These are phyloP conservation scores for Girardinus metallicus DNA, from an alignment of 2,797 vertebrate species.

Conservation along the genomic window DNA sequence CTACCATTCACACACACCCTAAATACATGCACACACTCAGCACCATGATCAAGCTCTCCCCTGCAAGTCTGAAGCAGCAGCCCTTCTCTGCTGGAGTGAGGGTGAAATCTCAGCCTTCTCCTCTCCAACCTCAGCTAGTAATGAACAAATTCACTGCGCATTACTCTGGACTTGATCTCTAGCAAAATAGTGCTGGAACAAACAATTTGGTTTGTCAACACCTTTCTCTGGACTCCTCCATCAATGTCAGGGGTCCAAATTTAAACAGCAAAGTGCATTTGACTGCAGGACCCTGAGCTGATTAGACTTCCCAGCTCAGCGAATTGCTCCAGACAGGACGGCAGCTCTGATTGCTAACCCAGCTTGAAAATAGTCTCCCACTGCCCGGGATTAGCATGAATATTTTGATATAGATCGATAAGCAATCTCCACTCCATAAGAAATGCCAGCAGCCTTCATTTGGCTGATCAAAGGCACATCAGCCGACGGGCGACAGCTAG, in stretches of 20 bases:
- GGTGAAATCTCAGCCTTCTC: conserved; percentile 61
- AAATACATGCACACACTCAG: conserved; percentile 46
- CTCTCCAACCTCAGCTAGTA: conserved; percentile 79
- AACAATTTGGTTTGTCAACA: conserved; percentile 99
- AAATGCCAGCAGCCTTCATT: conserved; percentile 99
- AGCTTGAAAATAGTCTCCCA: conserved; percentile 96
- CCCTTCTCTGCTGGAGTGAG: conserved; percentile 47
- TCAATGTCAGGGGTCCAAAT: conserved; percentile 99
- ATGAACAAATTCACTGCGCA: conserved; percentile 99
- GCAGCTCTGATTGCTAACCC: conserved; percentile 99
- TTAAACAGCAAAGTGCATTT: conserved; percentile 99
- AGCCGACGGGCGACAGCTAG: conserved; percentile 90
- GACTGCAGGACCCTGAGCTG: conserved; percentile 99
- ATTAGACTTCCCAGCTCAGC: conserved; percentile 98
- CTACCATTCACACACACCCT: conserved; percentile 33
- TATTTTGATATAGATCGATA: conserved; percentile 99
- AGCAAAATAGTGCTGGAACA: conserved; percentile 99
- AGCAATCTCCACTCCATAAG: conserved; percentile 99
- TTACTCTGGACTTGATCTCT: conserved; percentile 99
- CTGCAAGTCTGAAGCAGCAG: conserved; percentile 41
- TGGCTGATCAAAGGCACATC: conserved; percentile 99
- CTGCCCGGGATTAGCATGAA: conserved; percentile 98
- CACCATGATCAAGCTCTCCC: conserved; percentile 34
- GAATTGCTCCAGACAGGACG: conserved; percentile 99
- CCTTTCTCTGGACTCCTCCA: conserved; percentile 99